Base-by-base conservation (phyloP, 2,113 vertebrate genomes). In the Dipodomys merriami region DNA sequence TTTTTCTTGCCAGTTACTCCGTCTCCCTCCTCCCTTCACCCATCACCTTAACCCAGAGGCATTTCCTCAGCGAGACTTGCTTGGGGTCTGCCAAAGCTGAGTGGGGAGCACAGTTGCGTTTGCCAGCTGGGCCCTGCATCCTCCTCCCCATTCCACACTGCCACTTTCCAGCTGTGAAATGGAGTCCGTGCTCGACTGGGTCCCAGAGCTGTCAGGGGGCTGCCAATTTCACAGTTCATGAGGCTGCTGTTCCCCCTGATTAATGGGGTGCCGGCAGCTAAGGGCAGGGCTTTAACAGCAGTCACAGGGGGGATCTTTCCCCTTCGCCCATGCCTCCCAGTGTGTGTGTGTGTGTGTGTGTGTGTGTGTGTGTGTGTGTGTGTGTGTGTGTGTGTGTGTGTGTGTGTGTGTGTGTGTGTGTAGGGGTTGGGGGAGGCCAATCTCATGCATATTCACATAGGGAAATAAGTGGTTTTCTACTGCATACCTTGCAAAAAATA, bases 211-310 rank as follows among this genome's bases (percentile, higher is more conserved):
- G 79, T 85, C 93, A 94, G 57, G 82, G 89, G 96, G n/a, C 74
- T 96, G 85, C 88, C 96, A 97, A 96, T 97, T 97, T 97, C 97
- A 97, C 96, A 95, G 93, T 96, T 95, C 91, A 85, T 0, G 0
- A 95, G 62, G 64, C 81, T 92, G 62, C 73, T 44, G 33, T 64
- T 92, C 69, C 86, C 91, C 65, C 69, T 88, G 91, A 97, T 97
- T 81, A 96, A 97, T 86, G 82, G 93, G 94, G 91, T 88, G 53
- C 88, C 91, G 79, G 91, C 71, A 95, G 89, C 88, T 77, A 67
- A 11, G 62, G 91, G 86, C 80, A 80, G 69, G 80, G 83, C 82
- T 7, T 0, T 96, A 91, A 93, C 83, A 91, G 49, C 33, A 81
- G 73, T 81, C 94, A 88, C 74, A 35, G 0, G 35, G 83, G 79